Evolutionary conservation across 2,888 invertebrate genomes (phyloP).

Genomic region (Shargacucullia verbasci): DNA sequence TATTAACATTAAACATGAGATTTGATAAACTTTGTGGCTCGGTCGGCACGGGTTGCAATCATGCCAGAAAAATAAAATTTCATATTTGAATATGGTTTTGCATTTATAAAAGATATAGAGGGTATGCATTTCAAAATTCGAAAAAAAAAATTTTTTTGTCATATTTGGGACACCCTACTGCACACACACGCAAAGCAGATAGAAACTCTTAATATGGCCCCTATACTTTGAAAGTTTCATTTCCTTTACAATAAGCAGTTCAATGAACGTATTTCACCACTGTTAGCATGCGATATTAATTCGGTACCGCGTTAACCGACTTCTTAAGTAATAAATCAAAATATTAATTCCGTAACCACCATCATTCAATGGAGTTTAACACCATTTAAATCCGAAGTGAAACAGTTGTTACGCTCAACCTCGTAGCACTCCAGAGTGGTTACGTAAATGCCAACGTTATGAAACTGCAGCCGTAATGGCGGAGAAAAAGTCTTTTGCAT

Average conservation of each 20-base stretch:
- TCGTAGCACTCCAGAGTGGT: slow-evolving; percentile 49
- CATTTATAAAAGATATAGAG: too few species aligned
- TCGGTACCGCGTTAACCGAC: slow-evolving; percentile 27
- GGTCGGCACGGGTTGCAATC: too few species aligned
- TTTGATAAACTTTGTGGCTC: too few species aligned
- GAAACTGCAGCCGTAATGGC: slow-evolving; percentile 57
- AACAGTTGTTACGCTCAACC: slow-evolving; percentile 52
- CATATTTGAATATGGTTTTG: too few species aligned
- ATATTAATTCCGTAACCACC: slow-evolving; percentile 48
- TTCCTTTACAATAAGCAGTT: slow-evolving; percentile 19
- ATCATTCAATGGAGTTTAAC: slow-evolving; percentile 47
- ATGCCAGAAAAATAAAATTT: too few species aligned
- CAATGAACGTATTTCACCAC: slow-evolving; percentile 39
- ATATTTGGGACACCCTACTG: too few species aligned
- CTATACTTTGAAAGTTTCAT: slow-evolving; percentile 38
- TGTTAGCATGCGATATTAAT: slow-evolving; percentile 27
- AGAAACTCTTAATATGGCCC: slow-evolving; percentile 25
- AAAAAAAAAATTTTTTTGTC: too few species aligned
- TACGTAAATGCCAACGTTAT: slow-evolving; percentile 69
- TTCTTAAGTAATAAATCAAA: slow-evolving; percentile 48
- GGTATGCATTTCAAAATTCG: too few species aligned
- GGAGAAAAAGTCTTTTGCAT: slow-evolving; percentile 52
- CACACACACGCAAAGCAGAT: slow-evolving; percentile 8
- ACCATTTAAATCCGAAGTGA: slow-evolving; percentile 56
- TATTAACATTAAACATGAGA: too few species aligned